Base-by-base conservation (phyloP, 2,113 vertebrate species). In the Andinoacara biseriatus region DNA sequence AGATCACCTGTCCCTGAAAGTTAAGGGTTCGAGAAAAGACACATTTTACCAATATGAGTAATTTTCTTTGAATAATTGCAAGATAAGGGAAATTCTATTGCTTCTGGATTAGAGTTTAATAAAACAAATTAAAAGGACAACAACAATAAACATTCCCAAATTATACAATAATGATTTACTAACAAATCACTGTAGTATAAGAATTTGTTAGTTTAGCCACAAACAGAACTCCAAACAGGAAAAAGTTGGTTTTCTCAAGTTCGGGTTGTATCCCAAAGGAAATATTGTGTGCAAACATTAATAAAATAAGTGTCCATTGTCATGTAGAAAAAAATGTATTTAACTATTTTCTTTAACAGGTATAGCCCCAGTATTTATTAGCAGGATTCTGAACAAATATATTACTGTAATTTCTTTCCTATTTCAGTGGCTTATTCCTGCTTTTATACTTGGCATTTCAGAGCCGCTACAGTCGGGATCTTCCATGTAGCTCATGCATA, bases 261-360 rank as follows among this genome's bases (percentile, higher is more conserved):
- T 65, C 7, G 22, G 26, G 9, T 59, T 14, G 5, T 10, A 29
- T 26, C 63, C 11, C n/a, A n/a, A n/a, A 35, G 58, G 58, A 81
- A 74, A 78, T 52, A 54, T 74, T 10, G 29, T 74, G 52, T 77
- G 24, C 57, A 58, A 62, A 58, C 49, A 87, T n/a, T 26, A 62
- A 58, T 40, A 54, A 22, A 22, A 2, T 6, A 58, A 67, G 3
- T 35, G 56, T 49, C 60, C 7, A 13, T 46, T 72, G 18, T 13
- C 29, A 62, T 29, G 20, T 22, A 54, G 49, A 54, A 17, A 54
- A 17, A 49, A 69, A 69, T 5, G 24, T 0, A 69, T 69, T 69
- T 54, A 20, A 7, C 49, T 18, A 17, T 43, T 11, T 43, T 43
- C 40, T 43, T 43, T 43, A 43, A 43, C 40, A 43, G 11, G 2